Conservation (phyloP, 2,113 vertebrate genomes). For the Sphaerodactylus townsendi region DNA sequence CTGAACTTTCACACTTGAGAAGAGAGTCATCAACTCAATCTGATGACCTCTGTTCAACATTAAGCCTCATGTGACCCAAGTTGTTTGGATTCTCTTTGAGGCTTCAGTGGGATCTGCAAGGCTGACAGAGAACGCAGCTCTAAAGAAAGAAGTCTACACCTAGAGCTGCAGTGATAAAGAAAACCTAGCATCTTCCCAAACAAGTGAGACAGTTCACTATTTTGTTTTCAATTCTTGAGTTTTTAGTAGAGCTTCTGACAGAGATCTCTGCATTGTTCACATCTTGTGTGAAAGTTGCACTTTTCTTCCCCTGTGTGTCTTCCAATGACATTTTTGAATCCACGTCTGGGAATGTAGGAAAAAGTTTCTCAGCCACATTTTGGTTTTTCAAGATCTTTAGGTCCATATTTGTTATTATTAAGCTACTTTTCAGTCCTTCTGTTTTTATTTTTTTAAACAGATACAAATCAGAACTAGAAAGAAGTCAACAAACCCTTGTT, state of each 20-base stretch:
- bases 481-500: constrained; percentile 70
- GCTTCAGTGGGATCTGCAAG: too few species aligned
- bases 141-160: too few species aligned
- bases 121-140: too few species aligned
- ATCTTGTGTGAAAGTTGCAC: background rate
- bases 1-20: too few species aligned
- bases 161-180: too few species aligned
- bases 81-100: too few species aligned
- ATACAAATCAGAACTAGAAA: constrained; percentile 86
- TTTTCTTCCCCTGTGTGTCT: background rate
- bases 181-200: background rate
- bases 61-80: too few species aligned
- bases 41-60: too few species aligned
- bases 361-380: background rate
- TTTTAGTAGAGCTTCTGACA: background rate
- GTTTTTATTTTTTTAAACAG: constrained; percentile 66
- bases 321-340: background rate
- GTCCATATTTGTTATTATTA: background rate
- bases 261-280: background rate
- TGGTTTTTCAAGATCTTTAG: background rate
- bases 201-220: background rate
- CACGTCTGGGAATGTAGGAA: background rate
- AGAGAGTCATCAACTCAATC: too few species aligned
- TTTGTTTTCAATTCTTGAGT: background rate
- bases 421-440: constrained; percentile 10